A percentile compares a stretch with the other conserved stretches of the same genome.
phyloP scores from a whole-genome alignment of 2,113 vertebrate genomes.

The Clarias batrachus region DNA sequence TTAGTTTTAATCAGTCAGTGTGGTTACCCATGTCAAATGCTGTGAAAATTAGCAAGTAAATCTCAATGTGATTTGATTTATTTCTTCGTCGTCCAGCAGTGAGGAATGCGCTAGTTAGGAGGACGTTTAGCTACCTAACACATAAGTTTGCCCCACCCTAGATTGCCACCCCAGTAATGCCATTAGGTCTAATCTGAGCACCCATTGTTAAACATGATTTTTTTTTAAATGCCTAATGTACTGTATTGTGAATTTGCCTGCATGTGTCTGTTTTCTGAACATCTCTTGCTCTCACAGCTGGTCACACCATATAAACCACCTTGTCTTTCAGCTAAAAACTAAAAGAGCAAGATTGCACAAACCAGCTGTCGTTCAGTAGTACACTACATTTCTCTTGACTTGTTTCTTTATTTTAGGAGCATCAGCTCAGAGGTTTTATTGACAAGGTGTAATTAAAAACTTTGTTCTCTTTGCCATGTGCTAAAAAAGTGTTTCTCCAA shows the following conservation, averaged over 20 bases:
- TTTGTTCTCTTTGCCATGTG: not conserved
- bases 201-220: no score
- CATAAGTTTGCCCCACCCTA: not conserved
- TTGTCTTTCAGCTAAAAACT: conserved; percentile 16
- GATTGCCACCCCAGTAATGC: not conserved
- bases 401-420: not conserved
- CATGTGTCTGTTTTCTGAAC: conserved; percentile 24
- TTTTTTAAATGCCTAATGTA: not conserved
- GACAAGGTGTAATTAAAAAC: conserved; percentile 1
- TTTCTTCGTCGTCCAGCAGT: not conserved
- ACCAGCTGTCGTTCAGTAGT: not conserved
- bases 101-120: no score
- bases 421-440: not conserved
- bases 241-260: conserved; percentile 8
- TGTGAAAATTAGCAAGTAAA: not conserved
- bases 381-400: not conserved
- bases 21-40: no score
- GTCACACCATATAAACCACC: not conserved
- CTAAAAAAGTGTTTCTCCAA: not conserved
- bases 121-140: not conserved
- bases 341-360: not conserved
- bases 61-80: not conserved
- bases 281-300: not conserved
- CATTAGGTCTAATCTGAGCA: not conserved
- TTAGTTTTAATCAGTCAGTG: not conserved